Base-by-base conservation (phyloP, 2,113 vertebrate species). In the Tragelaphus strepsiceros region DNA sequence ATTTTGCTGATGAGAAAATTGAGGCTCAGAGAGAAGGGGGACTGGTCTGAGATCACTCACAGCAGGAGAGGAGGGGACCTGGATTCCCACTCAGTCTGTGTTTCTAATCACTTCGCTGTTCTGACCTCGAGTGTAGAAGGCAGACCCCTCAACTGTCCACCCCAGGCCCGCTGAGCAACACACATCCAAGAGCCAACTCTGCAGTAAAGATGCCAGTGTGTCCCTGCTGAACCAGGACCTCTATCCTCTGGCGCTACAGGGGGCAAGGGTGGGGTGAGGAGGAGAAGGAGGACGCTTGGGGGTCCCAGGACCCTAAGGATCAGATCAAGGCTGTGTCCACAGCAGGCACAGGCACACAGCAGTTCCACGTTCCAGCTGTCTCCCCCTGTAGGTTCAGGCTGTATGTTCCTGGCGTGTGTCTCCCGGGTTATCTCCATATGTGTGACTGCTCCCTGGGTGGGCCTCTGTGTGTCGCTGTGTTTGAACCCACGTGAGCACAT, bases 341-440 rank as follows among this genome's bases (percentile, higher is more conserved):
- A 6, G 35, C 13, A 12, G 4, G 56, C 24, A 22, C 71, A 24
- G 87, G 77, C 12, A 7, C 28, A 5, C 3, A 3, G 19, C 14
- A 4, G 2, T 11, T 49, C 82, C 43, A 13, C 3, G 58, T 67
- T 58, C 8, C 14, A 32, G 43, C 15, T 35, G 71, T 78, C 43
- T 88, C 51, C 84, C 28, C 43, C 59, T 39, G 78, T 6, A 26
- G 74, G 17, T 3, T 74, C 39, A 26, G 83, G 67, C 35, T 28
- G 32, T 49, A 43, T 17, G 64, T 28, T 95, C 84, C 43, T 22
- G 32, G 39, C n/a, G 12, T 54, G 54, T 17, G 3, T 46, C 19
- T 53, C 74, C 35, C 51, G 58, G n/a, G n/a, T 14, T 5, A 0
- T 49, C n/a, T 71, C 28, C 28, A 5, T 5, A 2, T 0, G 6